A percentile compares a stretch with the other conserved stretches of the same genome.
These are phyloP conservation scores for Lampris incognitus DNA, from an alignment of 2,113 vertebrate species.

Conservation along the genomic window DNA sequence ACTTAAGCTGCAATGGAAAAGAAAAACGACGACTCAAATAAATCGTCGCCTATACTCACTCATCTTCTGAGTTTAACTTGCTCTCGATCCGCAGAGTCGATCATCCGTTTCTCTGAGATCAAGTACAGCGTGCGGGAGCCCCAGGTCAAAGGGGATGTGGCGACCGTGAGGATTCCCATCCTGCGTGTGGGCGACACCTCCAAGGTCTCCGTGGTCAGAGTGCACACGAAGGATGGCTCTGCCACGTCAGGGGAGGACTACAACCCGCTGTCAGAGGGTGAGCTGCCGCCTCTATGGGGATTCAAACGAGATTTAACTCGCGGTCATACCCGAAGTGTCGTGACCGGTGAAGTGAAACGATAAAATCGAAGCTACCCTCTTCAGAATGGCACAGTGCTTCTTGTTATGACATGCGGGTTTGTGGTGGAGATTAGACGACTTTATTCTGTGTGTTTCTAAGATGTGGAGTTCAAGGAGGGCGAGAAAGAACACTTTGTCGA, in stretches of 20 bases:
- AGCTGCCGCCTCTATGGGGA: constrained; percentile 13
- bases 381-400: background rate
- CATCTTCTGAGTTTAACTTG: background rate
- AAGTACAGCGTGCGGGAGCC: constrained; percentile 88
- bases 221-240: constrained; percentile 90
- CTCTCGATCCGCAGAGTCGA: constrained; percentile 73
- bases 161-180: constrained; percentile 83
- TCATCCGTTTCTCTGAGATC: constrained; percentile 88
- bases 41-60: background rate
- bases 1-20: too few relatives aligned
- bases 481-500: constrained; percentile 86
- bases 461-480: constrained; percentile 87
- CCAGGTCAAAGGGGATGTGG: constrained; percentile 79
- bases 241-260: constrained; percentile 89
- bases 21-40: background rate
- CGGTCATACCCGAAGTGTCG: background rate
- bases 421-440: constrained; percentile 5
- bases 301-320: background rate
- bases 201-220: constrained; percentile 86
- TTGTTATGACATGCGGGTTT: background rate
- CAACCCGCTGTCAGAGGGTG: constrained; percentile 88
- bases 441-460: constrained; percentile 62
- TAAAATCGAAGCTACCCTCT: background rate
- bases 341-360: background rate
- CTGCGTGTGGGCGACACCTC: constrained; percentile 84